Evolutionary conservation across 1,140 invertebrate species (phyloP), one percentile per base, ranked within the genome.

Genomic region (Hyles vespertilio): DNA sequence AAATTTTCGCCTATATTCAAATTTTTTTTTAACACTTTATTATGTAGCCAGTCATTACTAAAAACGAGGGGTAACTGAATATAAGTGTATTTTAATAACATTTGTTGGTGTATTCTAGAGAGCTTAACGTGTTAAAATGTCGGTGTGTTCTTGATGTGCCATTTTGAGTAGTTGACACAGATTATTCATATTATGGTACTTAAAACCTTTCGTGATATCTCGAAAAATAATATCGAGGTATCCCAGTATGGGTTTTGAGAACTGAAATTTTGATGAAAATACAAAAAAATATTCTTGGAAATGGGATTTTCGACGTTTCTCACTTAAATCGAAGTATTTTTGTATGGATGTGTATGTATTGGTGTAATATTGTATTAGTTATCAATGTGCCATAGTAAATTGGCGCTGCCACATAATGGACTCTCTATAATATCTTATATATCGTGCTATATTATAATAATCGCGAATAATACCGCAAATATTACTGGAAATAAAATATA

Each of bases 301-400:
- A 65, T 40, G 4, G 36, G 8, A 40, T 40, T 40, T 40, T 5
- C 36, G 8, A 5, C 36, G 36, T 40, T 40, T 51, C 11, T 61
- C 59, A 60, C 65, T 59, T 48, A 40, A 40, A 40, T 69, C 52
- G 56, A 72, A 69, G 62, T 77, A 80, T 77, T 81, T 79, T 83
- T 81, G 72, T 80, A 80, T 76, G 68, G 56, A 71, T 76, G 72
- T 82, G 74, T 70, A 51, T 67, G 58, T 70, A 69, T 49, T 60
- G 47, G 9, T 43, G 6, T 59, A 48, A 44, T 47, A 59, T 48
- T 60, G 57, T 64, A 48, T 50, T 55, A 60, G 53, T 65, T 56
- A 59, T 61, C 49, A 40, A 55, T 69, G 62, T 45, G 51, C 43
- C 47, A 50, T 55, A 36, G 22, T 11, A 49, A 49, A 51, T 43